Percentiles rank a stretch among this genome's conserved stretches.
phyloP scores from a whole-genome alignment of 2,888 invertebrate species.

The Serrognathus titanus region DNA sequence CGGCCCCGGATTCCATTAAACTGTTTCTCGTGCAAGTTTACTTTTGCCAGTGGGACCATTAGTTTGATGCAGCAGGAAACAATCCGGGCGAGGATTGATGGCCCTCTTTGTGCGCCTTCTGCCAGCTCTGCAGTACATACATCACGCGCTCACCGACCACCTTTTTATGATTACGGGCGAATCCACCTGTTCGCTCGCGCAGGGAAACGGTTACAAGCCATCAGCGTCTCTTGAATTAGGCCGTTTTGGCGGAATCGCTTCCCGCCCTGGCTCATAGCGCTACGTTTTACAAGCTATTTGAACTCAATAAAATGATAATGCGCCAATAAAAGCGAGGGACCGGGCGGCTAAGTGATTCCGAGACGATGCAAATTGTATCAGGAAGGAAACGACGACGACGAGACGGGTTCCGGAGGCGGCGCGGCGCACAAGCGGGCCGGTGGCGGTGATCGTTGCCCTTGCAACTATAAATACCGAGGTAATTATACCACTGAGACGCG shows the following conservation, averaged over 20 bases:
- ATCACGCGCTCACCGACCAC: constrained; percentile 24
- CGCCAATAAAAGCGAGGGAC: constrained; percentile 48
- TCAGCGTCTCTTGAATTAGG: constrained; percentile 53
- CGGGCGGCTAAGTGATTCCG: constrained; percentile 46
- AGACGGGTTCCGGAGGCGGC: not conserved
- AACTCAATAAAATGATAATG: constrained; percentile 55
- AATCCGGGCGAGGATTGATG: constrained; percentile 52
- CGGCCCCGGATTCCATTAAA: constrained; percentile 58
- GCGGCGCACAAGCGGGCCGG: constrained; percentile 12
- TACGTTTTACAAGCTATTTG: constrained; percentile 56
- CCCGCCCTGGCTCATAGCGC: constrained; percentile 47
- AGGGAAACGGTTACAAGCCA: constrained; percentile 50
- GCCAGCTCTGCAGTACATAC: constrained; percentile 44
- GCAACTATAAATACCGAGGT: constrained; percentile 49
- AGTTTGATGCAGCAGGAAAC: constrained; percentile 52
- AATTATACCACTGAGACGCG: constrained; percentile 46
- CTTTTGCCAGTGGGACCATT: constrained; percentile 52
- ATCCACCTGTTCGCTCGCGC: constrained; percentile 49
- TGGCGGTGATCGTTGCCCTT: constrained; percentile 44
- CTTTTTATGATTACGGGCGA: constrained; percentile 20
- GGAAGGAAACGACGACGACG: constrained; percentile 37
- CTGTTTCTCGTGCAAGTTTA: constrained; percentile 52
- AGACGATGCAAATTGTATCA: constrained; percentile 49
- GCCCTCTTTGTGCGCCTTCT: constrained; percentile 42
- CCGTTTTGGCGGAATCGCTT: constrained; percentile 49